Base-by-base conservation (phyloP, 2,113 vertebrate genomes). In the Sinocyclocheilus anshuiensis region DNA sequence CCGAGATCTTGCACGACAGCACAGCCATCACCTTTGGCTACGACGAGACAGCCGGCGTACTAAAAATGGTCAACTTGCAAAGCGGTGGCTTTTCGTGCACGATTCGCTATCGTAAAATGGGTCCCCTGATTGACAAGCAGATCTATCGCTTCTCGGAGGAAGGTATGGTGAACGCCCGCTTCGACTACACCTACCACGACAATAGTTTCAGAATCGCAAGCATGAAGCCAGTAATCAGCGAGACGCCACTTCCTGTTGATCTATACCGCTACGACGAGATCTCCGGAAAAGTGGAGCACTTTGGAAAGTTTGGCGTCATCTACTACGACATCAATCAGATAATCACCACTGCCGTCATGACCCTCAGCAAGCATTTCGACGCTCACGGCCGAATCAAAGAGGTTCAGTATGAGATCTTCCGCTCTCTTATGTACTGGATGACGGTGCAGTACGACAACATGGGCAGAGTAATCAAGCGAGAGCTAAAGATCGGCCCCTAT, bases 391-490 rank as follows among this genome's bases (percentile, higher is more conserved):
- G 98, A 80, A 98, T 99, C 94, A 99, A 99, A 91, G 98, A 99
- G 88, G 98, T 99, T 76, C 98, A 99, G 69, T 99, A 99, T 0
- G 98, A 99, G 93, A 99, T 99, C 92, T 99, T 99, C 92, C 94
- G 98, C 4, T 99, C 98, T 0, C 96, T 99, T 4, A 99, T 99
- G 98, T 99, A 99, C 94, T 99, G 98, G 98, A 99, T 99, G 98
- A 99, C 98, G 0, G 97, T 99, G 77, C 98, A 99, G 72, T 99
- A 99, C 0, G 98, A 99, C 94, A 99, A 97, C 92, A 99, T 99
- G 97, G 98, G 98, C 1, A 94, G 98, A 12, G 98, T 99, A 59
- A 97, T 97, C 74, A 99, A 99, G 85, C 94, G 98, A 69, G 98
- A 99, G 91, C 95, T 99, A n/a, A 99, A 99, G 75, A 96, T 99